A percentile compares a stretch with the other conserved stretches of the same genome.
phyloP scores from a whole-genome alignment of 2,888 invertebrate species.

The Brassicogethes aeneus region DNA sequence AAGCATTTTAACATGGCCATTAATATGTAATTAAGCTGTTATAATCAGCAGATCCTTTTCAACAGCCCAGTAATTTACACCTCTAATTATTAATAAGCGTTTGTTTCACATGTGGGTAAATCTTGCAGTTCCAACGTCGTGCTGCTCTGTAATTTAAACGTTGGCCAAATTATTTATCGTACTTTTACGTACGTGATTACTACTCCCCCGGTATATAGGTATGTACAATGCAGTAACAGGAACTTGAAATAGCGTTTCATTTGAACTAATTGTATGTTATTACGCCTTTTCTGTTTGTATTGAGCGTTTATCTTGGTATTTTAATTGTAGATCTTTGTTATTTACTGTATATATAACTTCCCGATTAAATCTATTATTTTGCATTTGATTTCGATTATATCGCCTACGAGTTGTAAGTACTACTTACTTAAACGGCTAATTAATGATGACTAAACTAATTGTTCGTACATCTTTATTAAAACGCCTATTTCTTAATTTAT shows the following conservation, averaged over 20 bases:
- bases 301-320: conserved; percentile 10
- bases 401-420: too few species aligned
- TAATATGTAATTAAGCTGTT: conserved; percentile 17
- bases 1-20: conserved; percentile 15
- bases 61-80: conserved; percentile 16
- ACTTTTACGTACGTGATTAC: too few species aligned
- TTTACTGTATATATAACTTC: not conserved
- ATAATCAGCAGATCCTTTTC: conserved; percentile 16
- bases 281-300: conserved; percentile 12
- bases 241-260: conserved; percentile 12
- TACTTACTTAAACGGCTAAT: too few species aligned
- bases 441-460: too few species aligned
- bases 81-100: conserved; percentile 11
- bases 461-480: too few species aligned
- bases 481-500: too few species aligned
- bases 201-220: not conserved
- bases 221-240: conserved; percentile 8
- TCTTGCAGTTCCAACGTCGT: too few species aligned
- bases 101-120: conserved; percentile 1
- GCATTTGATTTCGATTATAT: not conserved
- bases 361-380: not conserved
- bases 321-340: conserved; percentile 8
- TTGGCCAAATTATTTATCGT: too few species aligned
- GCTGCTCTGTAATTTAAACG: too few species aligned
- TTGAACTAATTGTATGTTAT: conserved; percentile 14